Base-by-base conservation (phyloP, 2,113 vertebrate species). In the Apteryx owenii region DNA sequence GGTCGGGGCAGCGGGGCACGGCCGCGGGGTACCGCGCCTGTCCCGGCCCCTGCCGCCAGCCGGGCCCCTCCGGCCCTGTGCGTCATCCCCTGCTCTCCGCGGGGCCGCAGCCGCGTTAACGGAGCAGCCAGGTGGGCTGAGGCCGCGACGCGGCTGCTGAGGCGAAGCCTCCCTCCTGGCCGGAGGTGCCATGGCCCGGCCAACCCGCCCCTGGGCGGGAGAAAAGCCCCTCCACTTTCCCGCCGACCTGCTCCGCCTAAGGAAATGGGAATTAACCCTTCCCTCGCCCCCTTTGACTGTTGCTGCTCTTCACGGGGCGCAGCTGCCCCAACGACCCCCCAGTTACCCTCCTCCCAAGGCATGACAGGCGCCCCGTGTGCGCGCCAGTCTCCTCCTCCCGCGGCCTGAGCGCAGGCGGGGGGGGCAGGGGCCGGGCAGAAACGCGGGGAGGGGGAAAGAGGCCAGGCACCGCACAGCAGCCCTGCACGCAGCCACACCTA, bases 401-500 rank as follows among this genome's bases (percentile, higher is more conserved):
- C 88, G 65, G 84, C 76, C 80, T 75, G 75, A 73, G 42, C 68
- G 73, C 81, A 90, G 75, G 78, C 81, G 90, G 80, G 68, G 68
- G 85, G 73, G 80, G 85, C 85, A 62, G 90, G 92, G 85, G 78
- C 93, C 87, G 38, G 77, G 71, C 69, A 69, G 61, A 61, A 75
- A 14, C 46, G 66, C 60, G 75, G 91, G 77, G 77, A 86, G 81
- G 90, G 79, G 89, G 88, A 82, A 86, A 93, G 97, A 91, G 93
- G 90, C 93, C 93, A 91, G 84, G 40, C 88, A 68, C 94, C 79
- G 93, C 88, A 84, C 72, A 69, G 60, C 93, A 82, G 89, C 93
- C 62, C 58, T 36, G 81, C 87, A 25, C 33, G 81, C 89, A 96
- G 97, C 98, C 97, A 96, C 80, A 97, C 98, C 97, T 98, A 99